Base-by-base conservation (phyloP, 1,140 invertebrate species). In the Meloidogyne chitwoodi region DNA sequence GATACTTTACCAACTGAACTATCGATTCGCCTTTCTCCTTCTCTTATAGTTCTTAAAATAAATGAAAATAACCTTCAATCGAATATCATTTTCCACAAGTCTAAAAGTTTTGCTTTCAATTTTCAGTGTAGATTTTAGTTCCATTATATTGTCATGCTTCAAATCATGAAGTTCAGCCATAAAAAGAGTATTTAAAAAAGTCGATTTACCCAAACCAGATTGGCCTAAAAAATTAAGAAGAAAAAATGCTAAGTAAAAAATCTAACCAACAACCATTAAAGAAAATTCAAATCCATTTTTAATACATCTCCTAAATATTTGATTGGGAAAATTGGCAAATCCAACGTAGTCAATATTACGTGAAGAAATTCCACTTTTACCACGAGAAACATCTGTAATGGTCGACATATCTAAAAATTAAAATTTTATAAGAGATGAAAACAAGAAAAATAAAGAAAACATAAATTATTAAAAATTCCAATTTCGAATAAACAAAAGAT, bases 281-380 rank as follows among this genome's bases (percentile, higher is more conserved):
- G 95, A 98, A 89, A 99, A 99, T 85, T 99, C 96, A 87, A 99
- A 99, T 67, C 96, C 97, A 87, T 93, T 93, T 89, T 99, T 99
- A 19, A 99, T 95, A 56, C 96, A 94, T 89, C 98, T 97, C 65
- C 96, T 91, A 88, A 98, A 97, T 10, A 98, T 94, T 89, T 99
- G 96, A 89, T 98, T 98, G 31, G 96, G 96, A 78, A 99, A 90
- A 90, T 98, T 98, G 68, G 94, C 95, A 88, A 98, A 98, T 29
- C 96, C 96, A 83, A 98, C 96, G 89, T 97, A 96, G 1, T 48
- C 44, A 48, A 48, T 19, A 48, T 48, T 48, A 48, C 44, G 44
- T 19, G 44, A 48, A 19, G 14, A 19, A 19, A 48, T 19, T 19
- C 3, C 44, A 48, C 14, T 48, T 48, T 48, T 48, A 48, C 14